These are phyloP conservation scores for Forbesichthys papilliferus DNA, from an alignment of 2,113 vertebrate species.

Conservation along the genomic window DNA sequence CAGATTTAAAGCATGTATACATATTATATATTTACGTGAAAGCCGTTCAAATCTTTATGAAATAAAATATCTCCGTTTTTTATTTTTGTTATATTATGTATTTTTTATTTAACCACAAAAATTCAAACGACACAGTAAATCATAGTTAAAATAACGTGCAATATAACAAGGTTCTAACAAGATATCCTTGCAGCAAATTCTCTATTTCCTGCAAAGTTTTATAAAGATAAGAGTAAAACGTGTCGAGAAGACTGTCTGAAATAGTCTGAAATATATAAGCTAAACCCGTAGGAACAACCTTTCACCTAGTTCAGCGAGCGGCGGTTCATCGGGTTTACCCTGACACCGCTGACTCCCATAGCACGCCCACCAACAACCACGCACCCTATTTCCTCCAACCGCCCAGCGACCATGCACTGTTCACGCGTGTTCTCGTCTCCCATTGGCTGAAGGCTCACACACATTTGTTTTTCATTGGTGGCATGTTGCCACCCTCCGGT, in stretches of 20 bases:
- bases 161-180: too few species aligned
- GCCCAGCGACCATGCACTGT: conserved; percentile 81
- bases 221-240: background rate
- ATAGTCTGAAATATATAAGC: conserved; percentile 1
- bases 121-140: too few species aligned
- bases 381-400: conserved; percentile 79
- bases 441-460: conserved; percentile 75
- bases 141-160: too few species aligned
- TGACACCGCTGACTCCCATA: conserved; percentile 78
- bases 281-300: conserved; percentile 76
- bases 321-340: conserved; percentile 77
- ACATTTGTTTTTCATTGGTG: conserved; percentile 77
- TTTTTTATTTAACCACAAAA: too few species aligned
- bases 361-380: conserved; percentile 75
- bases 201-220: too few species aligned
- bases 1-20: too few species aligned
- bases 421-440: conserved; percentile 79
- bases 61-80: background rate
- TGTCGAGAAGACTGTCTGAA: background rate
- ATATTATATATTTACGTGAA: background rate
- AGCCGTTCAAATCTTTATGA: background rate
- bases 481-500: conserved; percentile 72
- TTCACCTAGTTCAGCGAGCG: conserved; percentile 84
- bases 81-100: background rate
- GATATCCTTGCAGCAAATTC: too few species aligned